Evolutionary conservation across 1,140 invertebrate genomes (phyloP), one percentile per base, ranked within the genome.

Genomic region (Heterodera carotae): DNA sequence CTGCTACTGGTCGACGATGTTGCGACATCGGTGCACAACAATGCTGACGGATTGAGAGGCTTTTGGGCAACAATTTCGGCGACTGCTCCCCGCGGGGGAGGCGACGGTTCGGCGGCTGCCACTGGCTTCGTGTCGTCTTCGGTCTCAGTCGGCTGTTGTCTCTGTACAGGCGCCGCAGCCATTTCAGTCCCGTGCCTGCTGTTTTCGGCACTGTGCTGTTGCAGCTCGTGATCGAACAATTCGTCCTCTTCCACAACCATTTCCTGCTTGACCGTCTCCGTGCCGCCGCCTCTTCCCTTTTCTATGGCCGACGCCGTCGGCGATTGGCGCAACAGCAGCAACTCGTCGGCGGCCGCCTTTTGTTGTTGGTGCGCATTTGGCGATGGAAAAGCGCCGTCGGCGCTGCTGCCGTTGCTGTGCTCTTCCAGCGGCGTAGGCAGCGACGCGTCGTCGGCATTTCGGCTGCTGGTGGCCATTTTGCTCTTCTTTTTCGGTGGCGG

Each of bases 401-500:
- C 1, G 43, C 56, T 70, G 43, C 33, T 43, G 69, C 25, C 33
- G 29, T 72, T 68, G 67, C n/a, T 34, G 25, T 60, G 66, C 48
- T 62, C 56, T 34, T 74, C 71, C 39, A 74, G 36, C 34, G 71
- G 71, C 25, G 71, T 74, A 10, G 71, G 71, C 27, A 74, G 25
- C 18, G 71, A 74, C 22, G 71, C 59, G 53, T 74, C 71, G 48
- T 74, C 71, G 15, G 53, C 22, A 1, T 43, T 18, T 0, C 71
- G 48, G 22, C 7, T 12, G 34, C 7, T 12, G 34, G 53, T 27
- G 5, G 70, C 27, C 27, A 25, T 74, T 64, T 74, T 74, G 27
- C 71, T 33, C 22, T 74, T 74, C 71, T 74, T 74, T 74, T 74
- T 74, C 8, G 71, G 71, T 15, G 71, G 71, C 25, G 56, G 56